Conservation (phyloP, 2,113 vertebrate genomes). For the Chaetura pelagica region DNA sequence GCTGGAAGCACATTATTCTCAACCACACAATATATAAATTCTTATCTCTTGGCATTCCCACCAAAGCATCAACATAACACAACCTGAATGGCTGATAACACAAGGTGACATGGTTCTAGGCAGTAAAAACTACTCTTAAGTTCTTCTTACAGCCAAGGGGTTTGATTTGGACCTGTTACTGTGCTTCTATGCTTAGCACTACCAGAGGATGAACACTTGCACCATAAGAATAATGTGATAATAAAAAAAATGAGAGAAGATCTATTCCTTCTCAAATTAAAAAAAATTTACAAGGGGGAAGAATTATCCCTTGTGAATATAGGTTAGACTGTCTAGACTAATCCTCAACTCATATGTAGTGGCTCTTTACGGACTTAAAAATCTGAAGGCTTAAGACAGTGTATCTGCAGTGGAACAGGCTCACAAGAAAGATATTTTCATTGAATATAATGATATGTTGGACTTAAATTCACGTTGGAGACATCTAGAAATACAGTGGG, state of each 20-base stretch:
- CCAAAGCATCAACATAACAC: background rate
- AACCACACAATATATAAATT: background rate
- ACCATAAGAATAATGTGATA: background rate
- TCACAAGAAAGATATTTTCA: background rate
- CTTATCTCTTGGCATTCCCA: background rate
- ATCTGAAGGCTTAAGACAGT: background rate
- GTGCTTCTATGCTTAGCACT: background rate
- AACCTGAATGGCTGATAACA: background rate
- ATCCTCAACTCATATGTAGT: slow-evolving; percentile 17
- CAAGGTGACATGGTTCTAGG: background rate
- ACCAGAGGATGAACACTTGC: background rate
- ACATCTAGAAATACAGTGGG: background rate
- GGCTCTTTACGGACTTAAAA: slow-evolving; percentile 38
- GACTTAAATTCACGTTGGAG: background rate
- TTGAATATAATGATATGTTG: background rate
- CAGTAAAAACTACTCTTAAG: background rate
- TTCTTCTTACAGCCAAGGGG: background rate
- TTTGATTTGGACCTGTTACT: background rate
- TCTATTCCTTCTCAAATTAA: background rate
- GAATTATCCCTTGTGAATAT: background rate
- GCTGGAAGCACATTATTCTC: background rate
- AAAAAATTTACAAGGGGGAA: background rate
- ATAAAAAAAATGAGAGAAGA: background rate
- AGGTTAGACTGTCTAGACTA: slow-evolving; percentile 34
- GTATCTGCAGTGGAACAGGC: slow-evolving; percentile 7